phyloP scores from a whole-genome alignment of 37 sponge, comb jelly and placozoan genomes.

The Beroe ovata region DNA sequence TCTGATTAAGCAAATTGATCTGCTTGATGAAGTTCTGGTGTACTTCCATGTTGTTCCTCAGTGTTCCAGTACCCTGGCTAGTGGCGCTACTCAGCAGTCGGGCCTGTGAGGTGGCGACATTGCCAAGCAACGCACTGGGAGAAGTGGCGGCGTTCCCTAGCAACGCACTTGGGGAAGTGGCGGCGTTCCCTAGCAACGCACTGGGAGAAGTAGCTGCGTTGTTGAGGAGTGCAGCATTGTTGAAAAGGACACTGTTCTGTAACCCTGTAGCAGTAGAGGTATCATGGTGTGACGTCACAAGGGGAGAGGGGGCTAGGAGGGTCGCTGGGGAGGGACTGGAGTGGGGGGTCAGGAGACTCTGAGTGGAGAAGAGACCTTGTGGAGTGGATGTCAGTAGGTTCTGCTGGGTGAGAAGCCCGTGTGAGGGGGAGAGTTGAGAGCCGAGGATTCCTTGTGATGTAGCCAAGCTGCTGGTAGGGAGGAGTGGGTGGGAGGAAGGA shows the following conservation, averaged over 20 bases:
- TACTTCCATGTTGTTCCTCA: slow-evolving; percentile 43
- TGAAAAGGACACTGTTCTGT: background rate
- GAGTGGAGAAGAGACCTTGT: background rate
- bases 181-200: background rate
- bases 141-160: background rate
- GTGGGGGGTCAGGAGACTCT: background rate
- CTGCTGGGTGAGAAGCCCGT: slow-evolving; percentile 6
- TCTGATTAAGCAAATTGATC: slow-evolving; percentile 44
- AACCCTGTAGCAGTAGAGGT: background rate
- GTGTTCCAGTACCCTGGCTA: background rate
- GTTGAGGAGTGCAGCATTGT: background rate
- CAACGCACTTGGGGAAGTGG: background rate
- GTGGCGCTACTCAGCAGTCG: background rate
- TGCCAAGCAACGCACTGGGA: background rate
- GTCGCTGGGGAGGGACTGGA: background rate
- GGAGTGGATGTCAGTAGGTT: background rate
- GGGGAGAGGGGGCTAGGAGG: background rate
- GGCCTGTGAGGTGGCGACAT: background rate
- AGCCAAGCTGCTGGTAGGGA: background rate
- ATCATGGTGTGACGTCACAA: background rate
- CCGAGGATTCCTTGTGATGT: background rate
- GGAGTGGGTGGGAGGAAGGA: background rate
- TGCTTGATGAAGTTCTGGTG: slow-evolving; percentile 61
- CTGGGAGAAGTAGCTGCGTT: slow-evolving; percentile 13
- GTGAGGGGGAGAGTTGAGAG: background rate